Conservation (phyloP, 2,113 vertebrate species). For the Oncorhynchus tshawytscha region DNA sequence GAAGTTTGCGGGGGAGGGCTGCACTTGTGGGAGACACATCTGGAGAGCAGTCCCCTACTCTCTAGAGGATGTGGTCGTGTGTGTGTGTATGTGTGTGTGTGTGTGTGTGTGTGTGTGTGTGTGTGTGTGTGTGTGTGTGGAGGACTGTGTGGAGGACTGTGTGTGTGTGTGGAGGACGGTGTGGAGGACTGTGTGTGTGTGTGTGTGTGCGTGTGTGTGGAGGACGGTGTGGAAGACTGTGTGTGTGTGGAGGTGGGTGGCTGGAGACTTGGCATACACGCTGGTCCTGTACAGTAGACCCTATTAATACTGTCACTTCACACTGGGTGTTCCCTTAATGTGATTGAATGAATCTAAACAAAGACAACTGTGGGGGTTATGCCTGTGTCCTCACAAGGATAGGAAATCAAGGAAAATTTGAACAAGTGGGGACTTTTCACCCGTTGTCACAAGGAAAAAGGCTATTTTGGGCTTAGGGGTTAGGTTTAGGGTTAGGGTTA, state of each 20-base stretch:
- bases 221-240: no score
- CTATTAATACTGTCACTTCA: constrained; percentile 47
- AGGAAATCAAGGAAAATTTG: no score
- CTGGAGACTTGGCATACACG: background rate
- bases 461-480: no score
- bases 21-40: constrained; percentile 41
- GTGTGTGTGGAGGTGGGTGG: background rate
- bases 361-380: constrained; percentile 18
- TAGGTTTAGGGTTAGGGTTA: no score
- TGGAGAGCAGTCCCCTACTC: constrained; percentile 15
- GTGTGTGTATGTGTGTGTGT: constrained; percentile 23
- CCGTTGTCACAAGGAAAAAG: no score
- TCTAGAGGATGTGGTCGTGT: constrained; percentile 46
- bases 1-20: background rate
- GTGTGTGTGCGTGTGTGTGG: no score
- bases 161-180: no score
- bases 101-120: constrained; percentile 1
- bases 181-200: no score
- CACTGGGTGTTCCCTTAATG: constrained; percentile 66
- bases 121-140: constrained; percentile 9
- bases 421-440: no score
- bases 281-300: constrained; percentile 32
- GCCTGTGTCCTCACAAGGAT: constrained; percentile 8
- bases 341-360: constrained; percentile 60
- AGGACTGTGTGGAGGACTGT: no score